Evolutionary conservation across 2,888 invertebrate genomes (phyloP).

Genomic region (Eupithecia subfuscata): DNA sequence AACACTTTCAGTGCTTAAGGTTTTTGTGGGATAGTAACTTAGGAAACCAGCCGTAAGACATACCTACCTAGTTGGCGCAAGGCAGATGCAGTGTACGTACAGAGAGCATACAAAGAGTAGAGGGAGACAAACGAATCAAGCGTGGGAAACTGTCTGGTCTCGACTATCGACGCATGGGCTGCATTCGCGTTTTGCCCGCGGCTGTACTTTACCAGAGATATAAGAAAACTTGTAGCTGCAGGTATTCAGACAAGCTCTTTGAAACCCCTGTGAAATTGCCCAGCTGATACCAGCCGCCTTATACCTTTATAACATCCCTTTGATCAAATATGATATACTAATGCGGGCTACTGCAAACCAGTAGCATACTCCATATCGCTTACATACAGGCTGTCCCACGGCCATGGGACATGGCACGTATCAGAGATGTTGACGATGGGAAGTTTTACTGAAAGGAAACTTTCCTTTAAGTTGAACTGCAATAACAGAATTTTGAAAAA

Average conservation of each 20-base stretch:
- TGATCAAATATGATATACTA: not conserved
- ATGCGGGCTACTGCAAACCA: not conserved
- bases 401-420: too few relatives aligned
- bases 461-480: too few relatives aligned
- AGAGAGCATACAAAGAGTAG: constrained; percentile 17
- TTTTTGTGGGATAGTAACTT: not conserved
- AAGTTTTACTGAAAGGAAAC: too few relatives aligned
- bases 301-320: not conserved
- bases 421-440: too few relatives aligned
- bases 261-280: constrained; percentile 54
- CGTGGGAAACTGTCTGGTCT: constrained; percentile 64
- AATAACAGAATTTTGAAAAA: too few relatives aligned
- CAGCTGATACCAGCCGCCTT: not conserved
- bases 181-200: constrained; percentile 57
- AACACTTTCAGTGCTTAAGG: not conserved
- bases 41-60: not conserved
- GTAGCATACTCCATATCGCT: too few relatives aligned
- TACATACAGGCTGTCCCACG: too few relatives aligned
- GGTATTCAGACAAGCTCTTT: constrained; percentile 56
- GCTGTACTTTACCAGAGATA: constrained; percentile 61
- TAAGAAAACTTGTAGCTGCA: constrained; percentile 57
- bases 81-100: constrained; percentile 20
- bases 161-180: constrained; percentile 53
- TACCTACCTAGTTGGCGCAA: constrained; percentile 1
- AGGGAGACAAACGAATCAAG: constrained; percentile 56